Base-by-base conservation (phyloP, 2,113 vertebrate species). In the Vulpes vulpes region DNA sequence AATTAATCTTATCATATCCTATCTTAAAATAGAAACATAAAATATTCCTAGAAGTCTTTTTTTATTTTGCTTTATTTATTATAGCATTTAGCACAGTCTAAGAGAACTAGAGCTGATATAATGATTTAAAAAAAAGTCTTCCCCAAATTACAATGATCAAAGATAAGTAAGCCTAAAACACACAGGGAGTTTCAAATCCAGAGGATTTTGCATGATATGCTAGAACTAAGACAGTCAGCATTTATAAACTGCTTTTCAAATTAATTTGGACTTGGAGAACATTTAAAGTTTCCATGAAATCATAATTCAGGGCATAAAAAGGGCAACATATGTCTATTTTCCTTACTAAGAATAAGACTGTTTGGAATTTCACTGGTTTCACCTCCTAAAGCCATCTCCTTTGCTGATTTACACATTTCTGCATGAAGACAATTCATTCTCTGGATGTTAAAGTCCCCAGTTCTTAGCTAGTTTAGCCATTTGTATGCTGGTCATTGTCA, bases 201-300 rank as follows among this genome's bases (percentile, higher is more conserved):
- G 15, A 92, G 35, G 49, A 96, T 80, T 91, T 89, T 60, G 5
- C 2, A 17, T n/a, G 0, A 86, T 74, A 64, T 80, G 6, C 53
- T 91, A 89, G 30, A 88, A 79, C 4, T 82, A n/a, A 91, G 14
- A 86, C 1, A 1, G 25, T 49, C 27, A 93, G n/a, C 5, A 43
- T 71, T 94, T 90, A 84, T 92, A 89, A 95, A 83, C 25, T 91
- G 8, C n/a, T 23, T 89, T 87, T 96, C 43, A 95, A 69, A 94
- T 96, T 20, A 32, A 65, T 84, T 87, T 96, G 14, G 3, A 86
- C 7, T 69, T n/a, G 59, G 27, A 71, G 60, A 62, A 91, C 25
- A 20, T 89, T 78, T 74, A 80, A 57, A 80, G 11, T 0, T 51
- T 90, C 8, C 11, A 27, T 25, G 53, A 22, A 83, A 73, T 95